Evolutionary conservation across 2,797 vertebrate species (phyloP), one percentile per base, ranked within the genome.

Genomic region (Pseudochaenichthys georgianus): DNA sequence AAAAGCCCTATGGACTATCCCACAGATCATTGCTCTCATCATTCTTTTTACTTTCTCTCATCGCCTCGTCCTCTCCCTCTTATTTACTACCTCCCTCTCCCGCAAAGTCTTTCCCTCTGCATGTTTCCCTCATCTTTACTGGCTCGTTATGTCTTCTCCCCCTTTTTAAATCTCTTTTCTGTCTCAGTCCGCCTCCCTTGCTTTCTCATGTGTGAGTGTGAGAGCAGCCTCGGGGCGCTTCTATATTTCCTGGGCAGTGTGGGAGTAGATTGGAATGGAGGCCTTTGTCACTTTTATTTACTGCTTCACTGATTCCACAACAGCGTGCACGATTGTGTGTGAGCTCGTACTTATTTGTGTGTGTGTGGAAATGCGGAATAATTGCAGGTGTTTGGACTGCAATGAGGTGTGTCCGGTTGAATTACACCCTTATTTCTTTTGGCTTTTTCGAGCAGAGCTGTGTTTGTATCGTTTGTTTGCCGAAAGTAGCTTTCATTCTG

Each of bases 211-310:
- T 81, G 68, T 50, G 67, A 75, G 70, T 23, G 45, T 75, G 66
- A 82, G 86, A 84, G 68, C 71, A 78, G 87, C 93, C 89, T 78
- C 38, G 0, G 87, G 91, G 83, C 73, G 73, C 86, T 78, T 86
- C 85, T 88, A 82, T 85, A 93, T 93, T 93, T 93, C 85, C 88
- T 64, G 73, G 87, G 47, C 74, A 70, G 81, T 82, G 87, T 87
- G 16, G 81, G 72, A 48, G 71, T 88, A 88, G 87, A 93, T 93
- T 93, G 93, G 90, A 93, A 92, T 81, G 78, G 90, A 92, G 91
- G 88, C 89, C 91, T 93, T 92, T 94, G 92, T 92, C 91, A 91
- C 86, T 90, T 91, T 92, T 93, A 92, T 93, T 93, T 93, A 93
- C 88, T 76, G 92, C 91, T 80, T 92, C 85, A 70, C 84, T 92